phyloP scores from a whole-genome alignment of 2,113 vertebrate species.

The Dipodomys spectabilis region DNA sequence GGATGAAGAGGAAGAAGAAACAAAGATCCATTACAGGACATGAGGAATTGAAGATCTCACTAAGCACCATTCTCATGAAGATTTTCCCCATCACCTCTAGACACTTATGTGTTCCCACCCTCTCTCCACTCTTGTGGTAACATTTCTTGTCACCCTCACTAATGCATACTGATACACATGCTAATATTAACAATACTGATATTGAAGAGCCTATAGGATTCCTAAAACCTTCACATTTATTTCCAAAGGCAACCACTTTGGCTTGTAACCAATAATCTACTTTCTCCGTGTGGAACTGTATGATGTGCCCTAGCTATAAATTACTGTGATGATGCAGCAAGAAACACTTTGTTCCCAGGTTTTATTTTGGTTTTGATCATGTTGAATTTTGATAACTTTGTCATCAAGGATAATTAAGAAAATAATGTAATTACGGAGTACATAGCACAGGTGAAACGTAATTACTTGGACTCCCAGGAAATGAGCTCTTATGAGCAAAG shows the following conservation, averaged over 20 bases:
- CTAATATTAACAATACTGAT: too few species aligned
- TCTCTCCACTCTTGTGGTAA: too few species aligned
- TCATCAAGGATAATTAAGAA: slow-evolving; percentile 68
- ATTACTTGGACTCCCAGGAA: slow-evolving; percentile 62
- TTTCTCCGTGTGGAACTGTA: background rate
- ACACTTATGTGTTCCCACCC: too few species aligned
- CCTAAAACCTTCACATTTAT: background rate
- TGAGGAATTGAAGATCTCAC: background rate
- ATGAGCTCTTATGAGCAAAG: slow-evolving; percentile 28
- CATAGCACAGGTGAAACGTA: slow-evolving; percentile 52
- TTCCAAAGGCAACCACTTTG: background rate
- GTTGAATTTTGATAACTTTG: slow-evolving; percentile 69
- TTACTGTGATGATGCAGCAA: background rate
- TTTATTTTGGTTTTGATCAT: slow-evolving; percentile 68
- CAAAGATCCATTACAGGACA: rapidly evolving
- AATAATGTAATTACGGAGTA: slow-evolving; percentile 66
- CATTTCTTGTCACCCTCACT: rapidly evolving
- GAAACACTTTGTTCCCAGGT: slow-evolving; percentile 29
- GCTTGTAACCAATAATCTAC: background rate
- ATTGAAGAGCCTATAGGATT: background rate
- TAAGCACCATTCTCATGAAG: background rate
- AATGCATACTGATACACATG: background rate
- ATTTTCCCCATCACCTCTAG: background rate
- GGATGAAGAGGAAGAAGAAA: background rate
- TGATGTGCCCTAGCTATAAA: background rate